These are phyloP conservation scores for Papilio helenus DNA, from an alignment of 1,140 invertebrate genomes.

Conservation along the genomic window DNA sequence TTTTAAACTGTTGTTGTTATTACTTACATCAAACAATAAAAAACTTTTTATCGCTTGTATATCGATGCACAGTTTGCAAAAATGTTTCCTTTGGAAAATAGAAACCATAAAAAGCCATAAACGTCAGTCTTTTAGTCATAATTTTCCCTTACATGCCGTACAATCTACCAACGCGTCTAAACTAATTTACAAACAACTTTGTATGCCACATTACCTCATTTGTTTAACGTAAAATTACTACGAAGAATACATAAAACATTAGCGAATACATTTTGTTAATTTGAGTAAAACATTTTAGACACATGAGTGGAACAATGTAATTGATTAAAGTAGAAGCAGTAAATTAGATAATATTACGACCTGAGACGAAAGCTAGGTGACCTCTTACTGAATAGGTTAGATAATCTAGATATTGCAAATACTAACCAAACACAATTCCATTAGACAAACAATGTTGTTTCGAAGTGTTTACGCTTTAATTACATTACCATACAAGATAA, in stretches of 20 bases:
- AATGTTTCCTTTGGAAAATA: neutral
- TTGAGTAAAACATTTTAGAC: neutral
- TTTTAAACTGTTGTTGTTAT: no score
- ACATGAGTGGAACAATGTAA: neutral
- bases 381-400: neutral
- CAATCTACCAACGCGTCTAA: constrained; percentile 14
- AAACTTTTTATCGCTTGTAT: neutral
- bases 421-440: neutral
- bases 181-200: constrained; percentile 18
- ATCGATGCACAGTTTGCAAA: neutral
- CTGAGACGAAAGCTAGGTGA: neutral
- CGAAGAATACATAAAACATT: constrained; percentile 8
- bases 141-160: neutral
- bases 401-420: constrained; percentile 2
- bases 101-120: neutral
- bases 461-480: neutral
- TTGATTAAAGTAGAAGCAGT: neutral
- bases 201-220: neutral
- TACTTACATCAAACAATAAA: neutral
- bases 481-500: neutral
- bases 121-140: neutral
- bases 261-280: neutral
- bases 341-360: constrained; percentile 8
- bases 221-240: neutral
- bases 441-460: neutral